phyloP scores from a whole-genome alignment of 1,140 invertebrate genomes.

The Meloidogyne hapla region DNA sequence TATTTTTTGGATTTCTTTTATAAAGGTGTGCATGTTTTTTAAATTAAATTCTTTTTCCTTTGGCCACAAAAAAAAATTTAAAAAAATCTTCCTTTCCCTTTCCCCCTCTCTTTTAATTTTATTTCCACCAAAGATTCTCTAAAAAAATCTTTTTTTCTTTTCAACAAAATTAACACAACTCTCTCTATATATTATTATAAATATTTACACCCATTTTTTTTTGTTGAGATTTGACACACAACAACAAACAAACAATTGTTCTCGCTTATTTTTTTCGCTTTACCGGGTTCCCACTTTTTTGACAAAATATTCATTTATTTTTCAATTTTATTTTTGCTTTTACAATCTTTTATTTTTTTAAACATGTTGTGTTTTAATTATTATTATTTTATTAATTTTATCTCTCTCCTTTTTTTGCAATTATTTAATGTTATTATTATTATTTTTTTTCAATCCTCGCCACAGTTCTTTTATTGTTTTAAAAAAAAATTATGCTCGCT shows the following conservation, averaged over 20 bases:
- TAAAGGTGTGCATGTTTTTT: neutral
- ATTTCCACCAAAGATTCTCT: neutral
- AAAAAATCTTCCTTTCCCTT: neutral
- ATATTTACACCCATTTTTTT: neutral
- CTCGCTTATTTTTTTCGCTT: constrained; percentile 3
- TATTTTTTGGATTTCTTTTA: too few species aligned
- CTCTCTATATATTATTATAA: neutral
- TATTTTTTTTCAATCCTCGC: neutral
- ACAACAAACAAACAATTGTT: neutral
- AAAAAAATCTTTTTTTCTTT: neutral
- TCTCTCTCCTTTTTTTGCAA: constrained; percentile 25
- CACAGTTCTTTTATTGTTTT: neutral
- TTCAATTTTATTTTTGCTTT: constrained; percentile 12
- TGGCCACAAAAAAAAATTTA: neutral
- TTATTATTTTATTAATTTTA: constrained; percentile 8
- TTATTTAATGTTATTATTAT: constrained; percentile 8
- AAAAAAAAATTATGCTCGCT: neutral
- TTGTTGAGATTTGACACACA: constrained; percentile 1
- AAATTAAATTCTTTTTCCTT: neutral
- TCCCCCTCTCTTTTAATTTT: neutral
- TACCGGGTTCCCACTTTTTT: neutral
- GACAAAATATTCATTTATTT: too few species aligned
- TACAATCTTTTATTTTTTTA: constrained; percentile 7
- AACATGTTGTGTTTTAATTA: constrained; percentile 15
- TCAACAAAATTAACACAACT: neutral